These are phyloP conservation scores for Drosophila cracens DNA, from an alignment of 2,888 invertebrate species.

Conservation along the genomic window DNA sequence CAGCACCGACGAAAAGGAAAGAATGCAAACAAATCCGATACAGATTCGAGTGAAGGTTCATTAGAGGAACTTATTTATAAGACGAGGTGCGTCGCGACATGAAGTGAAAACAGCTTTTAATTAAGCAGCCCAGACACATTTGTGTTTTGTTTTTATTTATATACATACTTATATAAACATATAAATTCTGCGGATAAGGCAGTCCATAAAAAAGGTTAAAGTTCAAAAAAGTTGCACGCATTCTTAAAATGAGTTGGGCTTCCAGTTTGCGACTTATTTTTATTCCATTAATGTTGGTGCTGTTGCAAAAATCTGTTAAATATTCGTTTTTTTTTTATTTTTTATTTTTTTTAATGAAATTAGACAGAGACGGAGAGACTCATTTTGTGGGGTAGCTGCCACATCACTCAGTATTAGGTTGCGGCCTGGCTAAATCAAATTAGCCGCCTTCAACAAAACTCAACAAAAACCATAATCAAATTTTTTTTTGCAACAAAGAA, in stretches of 20 bases:
- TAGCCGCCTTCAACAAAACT: slow-evolving; percentile 67
- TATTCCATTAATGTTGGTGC: slow-evolving; percentile 44
- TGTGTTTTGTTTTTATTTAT: not conserved
- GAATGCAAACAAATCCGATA: slow-evolving; percentile 39
- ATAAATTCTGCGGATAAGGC: slow-evolving; percentile 1
- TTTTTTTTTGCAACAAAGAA: slow-evolving; percentile 64
- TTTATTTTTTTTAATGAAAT: slow-evolving; percentile 68
- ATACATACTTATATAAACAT: not conserved
- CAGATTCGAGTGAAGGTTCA: slow-evolving; percentile 59
- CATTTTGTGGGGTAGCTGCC: slow-evolving; percentile 42
- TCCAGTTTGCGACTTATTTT: slow-evolving; percentile 56
- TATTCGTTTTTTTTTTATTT: slow-evolving; percentile 28
- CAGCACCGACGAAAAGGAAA: slow-evolving; percentile 33
- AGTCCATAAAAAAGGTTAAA: slow-evolving; percentile 71
- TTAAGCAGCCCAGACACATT: slow-evolving; percentile 52
- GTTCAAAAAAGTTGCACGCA: slow-evolving; percentile 60
- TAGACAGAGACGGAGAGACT: slow-evolving; percentile 41
- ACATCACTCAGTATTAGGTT: slow-evolving; percentile 72
- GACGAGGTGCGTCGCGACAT: not conserved
- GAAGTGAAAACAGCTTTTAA: slow-evolving; percentile 62
- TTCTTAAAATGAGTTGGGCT: slow-evolving; percentile 68
- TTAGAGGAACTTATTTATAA: slow-evolving; percentile 59
- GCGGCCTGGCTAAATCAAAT: slow-evolving; percentile 69
- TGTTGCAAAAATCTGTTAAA: slow-evolving; percentile 68
- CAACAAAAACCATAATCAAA: slow-evolving; percentile 74